Conservation (phyloP, 2,797 vertebrate genomes). For the Balearica regulorum region DNA sequence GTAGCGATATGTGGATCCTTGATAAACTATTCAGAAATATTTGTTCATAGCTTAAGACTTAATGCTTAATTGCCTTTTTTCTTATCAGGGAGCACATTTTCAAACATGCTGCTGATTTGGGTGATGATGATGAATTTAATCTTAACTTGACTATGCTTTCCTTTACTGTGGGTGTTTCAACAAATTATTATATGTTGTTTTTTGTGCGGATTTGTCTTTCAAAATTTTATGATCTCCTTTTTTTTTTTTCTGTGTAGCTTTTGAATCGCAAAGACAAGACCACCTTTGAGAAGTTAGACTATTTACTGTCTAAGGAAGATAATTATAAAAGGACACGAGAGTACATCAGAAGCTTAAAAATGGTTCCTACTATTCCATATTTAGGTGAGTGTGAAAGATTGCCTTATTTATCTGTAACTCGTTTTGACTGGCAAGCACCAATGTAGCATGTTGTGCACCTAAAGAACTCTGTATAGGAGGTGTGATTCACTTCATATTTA, state of each 20-base stretch:
- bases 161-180: background rate
- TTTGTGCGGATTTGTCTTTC: background rate
- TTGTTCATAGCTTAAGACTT: background rate
- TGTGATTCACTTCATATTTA: background rate
- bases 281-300: constrained; percentile 93
- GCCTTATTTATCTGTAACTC: background rate
- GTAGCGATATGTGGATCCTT: background rate
- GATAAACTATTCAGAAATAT: background rate
- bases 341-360: constrained; percentile 90
- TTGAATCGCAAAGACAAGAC: constrained; percentile 93
- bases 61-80: background rate
- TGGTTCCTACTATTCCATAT: constrained; percentile 93
- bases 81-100: background rate
- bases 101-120: background rate
- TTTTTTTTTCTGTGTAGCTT: constrained; percentile 75
- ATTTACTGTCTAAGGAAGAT: constrained; percentile 91
- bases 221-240: background rate
- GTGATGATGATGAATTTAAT: background rate
- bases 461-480: background rate
- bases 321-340: constrained; percentile 93
- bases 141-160: background rate
- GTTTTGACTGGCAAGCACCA: background rate
- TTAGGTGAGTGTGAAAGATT: constrained; percentile 79
- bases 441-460: background rate
- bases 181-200: background rate